phyloP scores from a whole-genome alignment of 2,113 vertebrate genomes.

The Spermophilus dauricus region DNA sequence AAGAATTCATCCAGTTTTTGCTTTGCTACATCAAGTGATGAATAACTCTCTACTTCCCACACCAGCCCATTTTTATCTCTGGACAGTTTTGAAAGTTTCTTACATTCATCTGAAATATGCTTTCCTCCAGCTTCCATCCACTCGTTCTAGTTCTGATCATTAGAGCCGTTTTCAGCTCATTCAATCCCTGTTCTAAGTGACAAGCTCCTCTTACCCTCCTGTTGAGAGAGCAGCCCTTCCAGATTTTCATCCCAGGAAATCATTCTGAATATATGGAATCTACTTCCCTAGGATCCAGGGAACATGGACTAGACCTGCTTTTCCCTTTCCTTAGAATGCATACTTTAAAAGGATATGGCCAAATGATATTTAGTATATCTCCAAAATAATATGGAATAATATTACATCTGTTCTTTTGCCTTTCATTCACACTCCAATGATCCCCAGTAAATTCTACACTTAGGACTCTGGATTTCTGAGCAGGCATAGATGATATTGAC shows the following conservation, averaged over 20 bases:
- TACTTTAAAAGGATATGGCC: background rate
- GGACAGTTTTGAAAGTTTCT: conserved; percentile 67
- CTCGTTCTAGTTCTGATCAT: conserved; percentile 24
- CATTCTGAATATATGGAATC: conserved; percentile 5
- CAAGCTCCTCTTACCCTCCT: background rate
- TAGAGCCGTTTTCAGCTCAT: background rate
- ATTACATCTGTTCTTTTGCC: background rate
- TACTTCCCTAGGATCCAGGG: background rate
- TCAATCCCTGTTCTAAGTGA: background rate
- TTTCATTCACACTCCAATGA: conserved; percentile 32
- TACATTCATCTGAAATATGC: conserved; percentile 55
- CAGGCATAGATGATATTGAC: conserved; percentile 54
- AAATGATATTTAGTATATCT: conserved; percentile 26
- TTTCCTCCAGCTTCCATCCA: conserved; percentile 16
- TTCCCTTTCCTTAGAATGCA: background rate
- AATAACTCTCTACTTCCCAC: conserved; percentile 60
- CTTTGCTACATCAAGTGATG: conserved; percentile 46
- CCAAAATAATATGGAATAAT: background rate
- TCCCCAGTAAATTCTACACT: conserved; percentile 20
- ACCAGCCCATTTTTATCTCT: conserved; percentile 72
- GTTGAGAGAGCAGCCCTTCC: background rate
- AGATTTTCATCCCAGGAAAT: conserved; percentile 3
- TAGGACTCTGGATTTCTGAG: conserved; percentile 55
- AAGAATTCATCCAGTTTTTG: conserved; percentile 58
- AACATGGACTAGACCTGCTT: background rate